Evolutionary conservation across 2,113 vertebrate species (phyloP), one percentile per base, ranked within the genome.

Genomic region (Isurus oxyrinchus): DNA sequence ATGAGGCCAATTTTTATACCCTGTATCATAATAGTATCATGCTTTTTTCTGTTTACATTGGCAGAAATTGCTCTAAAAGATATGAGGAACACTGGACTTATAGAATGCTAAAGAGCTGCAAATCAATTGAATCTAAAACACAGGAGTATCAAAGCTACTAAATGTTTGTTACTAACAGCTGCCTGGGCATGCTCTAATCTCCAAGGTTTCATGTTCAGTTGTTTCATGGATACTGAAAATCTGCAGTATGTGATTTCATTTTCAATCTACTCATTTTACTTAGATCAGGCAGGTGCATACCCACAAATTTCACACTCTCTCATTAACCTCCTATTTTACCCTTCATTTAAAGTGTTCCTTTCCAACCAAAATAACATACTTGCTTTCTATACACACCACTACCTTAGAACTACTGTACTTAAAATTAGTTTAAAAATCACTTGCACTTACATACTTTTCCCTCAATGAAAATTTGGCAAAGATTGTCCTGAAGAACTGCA

Each of bases 161-260:
- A 95, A 35, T n/a, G 19, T 11, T 95, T 94, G 3, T 66, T 66
- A 44, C 63, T 67, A 25, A 44, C n/a, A 44, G n/a, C 44, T 53
- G 63, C 16, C 94, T 66, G 63, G 94, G 25, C 21, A 53, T 95
- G 55, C 88, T 59, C 13, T 35, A 55, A 14, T 91, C 27, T 91
- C 35, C 3, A 91, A 91, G 31, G 88, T 91, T 61, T 91, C 88
- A 59, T 91, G 57, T 61, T 59, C 55, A 13, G 88, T 59, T 59
- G 11, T 49, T 95, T 69, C 63, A 69, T 69, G 94, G 94, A 69
- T 25, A 95, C 49, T 95, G 40, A 69, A 95, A 95, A 69, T 49
- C 23, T 95, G 63, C 40, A 53, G 63, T 67, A 49, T 69, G 23
- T 25, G 63, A 69, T 95, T 95, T 67, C 63, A 95, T 95, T 95